Evolutionary conservation across 2,797 vertebrate species (phyloP).

Genomic region (Oryzias dopingdopingensis): DNA sequence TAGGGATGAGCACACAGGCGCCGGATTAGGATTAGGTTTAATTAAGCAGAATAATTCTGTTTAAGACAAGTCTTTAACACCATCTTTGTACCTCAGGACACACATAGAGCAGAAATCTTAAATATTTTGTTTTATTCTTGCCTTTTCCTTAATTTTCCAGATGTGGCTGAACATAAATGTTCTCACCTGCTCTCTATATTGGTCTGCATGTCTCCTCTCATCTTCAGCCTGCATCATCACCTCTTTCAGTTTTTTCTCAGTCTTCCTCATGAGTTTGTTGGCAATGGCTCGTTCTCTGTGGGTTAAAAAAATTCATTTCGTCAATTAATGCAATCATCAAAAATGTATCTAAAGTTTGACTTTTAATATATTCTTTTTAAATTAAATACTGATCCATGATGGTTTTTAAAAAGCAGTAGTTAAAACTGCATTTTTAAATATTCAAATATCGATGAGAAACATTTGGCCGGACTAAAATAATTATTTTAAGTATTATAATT

Average conservation of each 20-base stretch:
- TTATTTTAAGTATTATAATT: too few species aligned
- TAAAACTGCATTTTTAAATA: too few species aligned
- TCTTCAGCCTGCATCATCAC: conserved; percentile 92
- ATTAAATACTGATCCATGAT: too few species aligned
- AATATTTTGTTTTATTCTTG: conserved; percentile 22
- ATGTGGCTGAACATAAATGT: background rate
- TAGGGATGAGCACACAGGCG: conserved; percentile 44
- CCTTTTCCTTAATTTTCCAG: background rate
- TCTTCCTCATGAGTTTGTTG: conserved; percentile 86
- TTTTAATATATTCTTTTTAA: too few species aligned
- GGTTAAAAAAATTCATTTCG: background rate
- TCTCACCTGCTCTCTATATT: conserved; percentile 85
- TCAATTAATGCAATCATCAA: background rate
- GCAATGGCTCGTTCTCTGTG: conserved; percentile 85
- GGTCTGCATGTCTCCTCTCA: conserved; percentile 89
- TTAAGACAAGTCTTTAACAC: conserved; percentile 44
- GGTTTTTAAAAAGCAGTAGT: too few species aligned
- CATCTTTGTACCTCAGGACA: conserved; percentile 19
- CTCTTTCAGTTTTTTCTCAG: conserved; percentile 92
- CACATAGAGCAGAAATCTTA: conserved; percentile 24
- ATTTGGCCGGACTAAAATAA: too few species aligned
- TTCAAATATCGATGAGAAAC: too few species aligned
- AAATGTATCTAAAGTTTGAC: too few species aligned
- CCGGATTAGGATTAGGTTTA: conserved; percentile 60
- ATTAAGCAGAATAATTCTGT: conserved; percentile 43